Conservation (phyloP, 2,113 vertebrate species). For the Austrofundulus limnaeus region DNA sequence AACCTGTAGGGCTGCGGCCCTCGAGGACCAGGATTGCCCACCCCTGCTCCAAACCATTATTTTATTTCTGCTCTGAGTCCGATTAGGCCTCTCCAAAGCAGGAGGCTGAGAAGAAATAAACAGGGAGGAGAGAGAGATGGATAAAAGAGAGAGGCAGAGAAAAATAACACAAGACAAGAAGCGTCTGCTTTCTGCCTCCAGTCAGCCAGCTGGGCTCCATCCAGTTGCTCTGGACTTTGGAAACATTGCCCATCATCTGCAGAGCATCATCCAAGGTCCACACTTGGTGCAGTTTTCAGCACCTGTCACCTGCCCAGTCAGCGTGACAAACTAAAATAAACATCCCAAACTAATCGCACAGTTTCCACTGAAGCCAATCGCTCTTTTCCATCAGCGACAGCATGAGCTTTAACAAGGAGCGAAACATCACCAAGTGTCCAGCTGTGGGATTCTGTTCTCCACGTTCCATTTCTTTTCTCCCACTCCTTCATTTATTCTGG, state of each 20-base stretch:
- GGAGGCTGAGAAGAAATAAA: conserved; percentile 13
- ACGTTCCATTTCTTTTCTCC: conserved; percentile 2
- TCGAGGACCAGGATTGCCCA: too few species aligned
- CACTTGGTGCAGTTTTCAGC: conserved; percentile 54
- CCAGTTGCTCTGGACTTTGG: conserved; percentile 58
- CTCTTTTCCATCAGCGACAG: conserved; percentile 9
- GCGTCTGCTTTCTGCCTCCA: conserved; percentile 30
- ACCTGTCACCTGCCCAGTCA: conserved; percentile 65
- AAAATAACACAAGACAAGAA: conserved; percentile 35
- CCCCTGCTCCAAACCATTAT: conserved; percentile 33
- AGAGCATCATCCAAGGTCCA: conserved; percentile 62
- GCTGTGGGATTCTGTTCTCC: conserved; percentile 23
- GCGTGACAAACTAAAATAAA: conserved; percentile 69
- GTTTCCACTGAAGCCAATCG: conserved; percentile 48
- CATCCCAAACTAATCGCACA: conserved; percentile 54
- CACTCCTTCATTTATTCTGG: conserved; percentile 45
- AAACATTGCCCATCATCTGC: conserved; percentile 66
- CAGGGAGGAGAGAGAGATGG: background rate
- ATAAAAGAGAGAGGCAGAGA: conserved; percentile 8
- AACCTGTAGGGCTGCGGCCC: too few species aligned
- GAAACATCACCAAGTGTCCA: conserved; percentile 20
- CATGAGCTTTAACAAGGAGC: background rate
- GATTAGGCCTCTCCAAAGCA: conserved; percentile 30
- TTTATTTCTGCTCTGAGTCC: conserved; percentile 53
- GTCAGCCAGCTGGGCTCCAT: conserved; percentile 53